Evolutionary conservation across 2,113 vertebrate genomes (phyloP), one percentile per base, ranked within the genome.

Genomic region (Cephalopterus ornatus): DNA sequence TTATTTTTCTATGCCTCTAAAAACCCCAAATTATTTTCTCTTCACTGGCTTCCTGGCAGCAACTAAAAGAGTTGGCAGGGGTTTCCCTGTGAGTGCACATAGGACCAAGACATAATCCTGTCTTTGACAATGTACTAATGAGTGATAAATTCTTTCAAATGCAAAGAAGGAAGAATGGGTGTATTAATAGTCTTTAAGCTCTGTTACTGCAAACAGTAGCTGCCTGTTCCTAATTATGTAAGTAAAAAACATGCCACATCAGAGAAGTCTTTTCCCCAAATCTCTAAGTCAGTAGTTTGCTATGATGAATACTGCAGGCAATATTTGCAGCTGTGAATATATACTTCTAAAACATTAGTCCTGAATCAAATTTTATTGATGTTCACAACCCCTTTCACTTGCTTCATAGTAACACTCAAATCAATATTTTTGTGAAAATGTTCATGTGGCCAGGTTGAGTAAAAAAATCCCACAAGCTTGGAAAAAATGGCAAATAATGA

Each of bases 111-210:
- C 79, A 92, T 97, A 96, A 96, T 95, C 92, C 85, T 76, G 68
- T 66, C 91, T 95, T 91, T 92, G 80, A 95, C 92, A 96, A 95
- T 52, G 76, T 63, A 96, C 83, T 97, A 96, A 96, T 97, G 94
- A 95, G 84, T 86, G 89, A 95, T 92, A 93, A 92, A 90, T 95
- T 93, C 88, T 92, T 97, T 95, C 72, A 92, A 88, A 95, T 63
- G 83, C 86, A 96, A 94, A 90, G 63, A 92, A 88, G 82, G 50
- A 27, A 93, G 83, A 88, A 92, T 47, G 71, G 46, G 66, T 5
- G 17, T 75, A 89, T 93, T 95, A 92, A 96, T 89, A 95, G 92
- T 71, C 79, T 94, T 94, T 85, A 88, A 93, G 63, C 88, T 96
- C 71, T 71, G 27, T 73, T 94, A 61, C 72, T 81, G 56, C 44